Conservation (phyloP, 92 coral and sea anemone genomes). For the Phymanthus crucifer region DNA sequence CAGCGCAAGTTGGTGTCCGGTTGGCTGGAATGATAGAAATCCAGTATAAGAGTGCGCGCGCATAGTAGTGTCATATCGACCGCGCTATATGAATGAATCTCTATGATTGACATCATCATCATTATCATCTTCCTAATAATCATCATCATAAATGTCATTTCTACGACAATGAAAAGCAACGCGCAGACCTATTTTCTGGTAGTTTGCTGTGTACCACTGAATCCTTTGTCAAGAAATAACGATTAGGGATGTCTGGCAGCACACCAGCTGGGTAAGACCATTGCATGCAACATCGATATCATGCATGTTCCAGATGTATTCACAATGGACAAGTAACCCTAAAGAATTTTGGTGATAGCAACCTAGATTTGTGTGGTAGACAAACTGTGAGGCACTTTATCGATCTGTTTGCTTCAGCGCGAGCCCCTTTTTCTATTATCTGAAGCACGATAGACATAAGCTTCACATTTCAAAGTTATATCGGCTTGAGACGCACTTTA, state of each 20-base stretch:
- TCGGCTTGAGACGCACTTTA: background rate
- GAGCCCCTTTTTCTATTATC: background rate
- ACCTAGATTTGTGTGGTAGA: background rate
- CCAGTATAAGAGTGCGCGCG: too few relatives aligned
- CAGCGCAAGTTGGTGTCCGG: too few relatives aligned
- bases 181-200: background rate
- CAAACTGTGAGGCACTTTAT: background rate
- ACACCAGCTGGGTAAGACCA: background rate
- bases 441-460: background rate
- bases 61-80: too few relatives aligned
- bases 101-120: background rate
- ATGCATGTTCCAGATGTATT: background rate
- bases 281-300: background rate
- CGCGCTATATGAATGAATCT: too few relatives aligned
- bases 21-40: too few relatives aligned
- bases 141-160: background rate
- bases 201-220: background rate
- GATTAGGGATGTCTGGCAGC: background rate
- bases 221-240: background rate
- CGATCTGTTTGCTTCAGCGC: background rate
- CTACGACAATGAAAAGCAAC: background rate
- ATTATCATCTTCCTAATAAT: background rate
- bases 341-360: background rate
- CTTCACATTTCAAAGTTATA: background rate
- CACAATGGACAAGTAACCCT: background rate